Base-by-base conservation (phyloP, 2,797 vertebrate genomes). In the Mustela erminea region DNA sequence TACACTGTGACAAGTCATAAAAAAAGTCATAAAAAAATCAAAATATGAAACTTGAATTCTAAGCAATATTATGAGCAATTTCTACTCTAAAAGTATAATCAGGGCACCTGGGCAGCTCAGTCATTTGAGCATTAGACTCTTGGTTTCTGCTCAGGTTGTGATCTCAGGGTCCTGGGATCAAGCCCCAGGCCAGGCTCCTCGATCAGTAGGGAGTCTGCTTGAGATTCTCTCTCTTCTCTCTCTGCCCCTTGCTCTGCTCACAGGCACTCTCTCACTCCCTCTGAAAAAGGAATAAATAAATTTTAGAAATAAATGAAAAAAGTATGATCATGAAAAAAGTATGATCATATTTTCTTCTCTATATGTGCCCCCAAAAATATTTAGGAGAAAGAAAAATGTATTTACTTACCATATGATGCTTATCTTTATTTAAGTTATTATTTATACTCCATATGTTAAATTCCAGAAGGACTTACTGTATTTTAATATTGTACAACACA, bases 21-120 rank as follows among this genome's bases (percentile, higher is more conserved):
- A 87, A 87, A 87, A 90, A 90, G 58, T 72, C 35, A 83, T 72
- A 35, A 82, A 87, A 87, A 87, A n/a, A 46, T 56, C 46, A 60
- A 85, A 92, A 62, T 93, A n/a, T 80, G 58, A 68, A 95, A 86
- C 35, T 60, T 95, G 60, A 68, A 86, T n/a, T 90, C 52, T 64
- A 86, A 66, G 1, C 46, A 82, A 60, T 32, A 64, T 38, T 83
- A 75, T 25, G 38, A 81, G 2, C 62, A 11, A 94, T 74, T 88
- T 82, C 46, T 35, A 87, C 56, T 83, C 90, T 96, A 87, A 91
- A 91, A 74, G 10, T 13, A 35, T 35, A 68, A 21, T 21, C 66
- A 68, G n/a, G n/a, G n/a, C 9, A 11, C 66, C 66, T 11, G n/a
- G 18, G 18, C 3, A 20, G 18, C 9, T 21, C n/a, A 68, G n/a